These are phyloP conservation scores for Drosophila anomelani DNA, from an alignment of 2,888 invertebrate species.

Conservation along the genomic window DNA sequence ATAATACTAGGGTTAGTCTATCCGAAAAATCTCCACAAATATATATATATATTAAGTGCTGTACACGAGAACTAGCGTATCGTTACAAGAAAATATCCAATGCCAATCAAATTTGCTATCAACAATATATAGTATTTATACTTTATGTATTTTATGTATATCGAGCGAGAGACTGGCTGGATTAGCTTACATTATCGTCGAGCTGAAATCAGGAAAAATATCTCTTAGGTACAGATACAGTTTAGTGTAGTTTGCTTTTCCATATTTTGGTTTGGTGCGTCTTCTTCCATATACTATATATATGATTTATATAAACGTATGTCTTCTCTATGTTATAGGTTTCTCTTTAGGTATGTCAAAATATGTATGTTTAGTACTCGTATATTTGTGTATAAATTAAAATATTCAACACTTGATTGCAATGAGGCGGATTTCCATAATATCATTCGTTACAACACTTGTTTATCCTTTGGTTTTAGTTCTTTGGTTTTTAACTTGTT, in stretches of 20 bases:
- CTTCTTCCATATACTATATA: constrained; percentile 27
- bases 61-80: constrained; percentile 68
- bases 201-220: constrained; percentile 48
- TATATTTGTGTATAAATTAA: constrained; percentile 61
- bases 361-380: constrained; percentile 42
- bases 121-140: constrained; percentile 57
- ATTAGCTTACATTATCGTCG: constrained; percentile 29
- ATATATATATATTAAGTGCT: constrained; percentile 45
- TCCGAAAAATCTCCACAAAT: constrained; percentile 45
- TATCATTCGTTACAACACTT: constrained; percentile 78
- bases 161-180: constrained; percentile 45
- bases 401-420: constrained; percentile 77
- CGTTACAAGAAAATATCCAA: constrained; percentile 43
- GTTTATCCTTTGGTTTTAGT: constrained; percentile 30
- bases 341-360: constrained; percentile 45
- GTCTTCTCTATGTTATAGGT: constrained; percentile 23
- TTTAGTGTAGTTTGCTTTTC: constrained; percentile 23
- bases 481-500: neutral
- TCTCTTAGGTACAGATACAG: constrained; percentile 62
- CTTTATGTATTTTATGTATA: constrained; percentile 25
- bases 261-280: constrained; percentile 53
- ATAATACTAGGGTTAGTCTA: constrained; percentile 45
- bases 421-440: constrained; percentile 81
- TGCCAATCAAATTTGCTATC: constrained; percentile 46
- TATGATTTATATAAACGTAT: constrained; percentile 19